phyloP scores from a whole-genome alignment of 1,140 invertebrate species.

The Lepidurus apus region DNA sequence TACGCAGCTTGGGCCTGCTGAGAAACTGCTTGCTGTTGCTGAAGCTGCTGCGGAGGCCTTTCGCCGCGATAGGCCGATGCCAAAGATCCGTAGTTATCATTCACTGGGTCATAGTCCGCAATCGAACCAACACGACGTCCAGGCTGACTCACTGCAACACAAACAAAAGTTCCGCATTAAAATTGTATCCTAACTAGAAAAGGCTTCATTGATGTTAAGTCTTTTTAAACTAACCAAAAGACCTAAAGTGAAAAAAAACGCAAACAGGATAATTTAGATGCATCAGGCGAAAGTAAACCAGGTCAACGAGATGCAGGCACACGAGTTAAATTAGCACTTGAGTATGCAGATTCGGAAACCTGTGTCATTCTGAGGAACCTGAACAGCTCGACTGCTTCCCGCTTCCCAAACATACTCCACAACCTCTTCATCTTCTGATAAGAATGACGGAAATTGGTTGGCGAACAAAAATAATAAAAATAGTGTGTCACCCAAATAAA shows the following conservation, averaged over 20 bases:
- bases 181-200: neutral
- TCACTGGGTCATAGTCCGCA: conserved; percentile 90
- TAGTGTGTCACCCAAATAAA: neutral
- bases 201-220: no score
- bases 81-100: conserved; percentile 78
- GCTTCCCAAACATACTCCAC: conserved; percentile 27
- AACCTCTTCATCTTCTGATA: conserved; percentile 9
- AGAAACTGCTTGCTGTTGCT: conserved; percentile 37
- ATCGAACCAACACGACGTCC: conserved; percentile 78
- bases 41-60: conserved; percentile 34
- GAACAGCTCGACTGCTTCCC: conserved; percentile 28
- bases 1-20: neutral
- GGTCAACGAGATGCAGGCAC: neutral
- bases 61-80: conserved; percentile 47
- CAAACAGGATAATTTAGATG: neutral
- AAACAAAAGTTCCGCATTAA: neutral
- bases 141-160: conserved; percentile 45
- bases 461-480: neutral
- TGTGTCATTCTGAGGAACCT: neutral
- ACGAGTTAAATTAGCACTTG: neutral
- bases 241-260: neutral
- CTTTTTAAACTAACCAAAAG: no score
- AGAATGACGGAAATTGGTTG: neutral
- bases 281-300: neutral
- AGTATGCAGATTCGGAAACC: conserved; percentile 3